phyloP scores from a whole-genome alignment of 37 sponge, comb jelly and placozoan species.

The Chondrosia reniformis region DNA sequence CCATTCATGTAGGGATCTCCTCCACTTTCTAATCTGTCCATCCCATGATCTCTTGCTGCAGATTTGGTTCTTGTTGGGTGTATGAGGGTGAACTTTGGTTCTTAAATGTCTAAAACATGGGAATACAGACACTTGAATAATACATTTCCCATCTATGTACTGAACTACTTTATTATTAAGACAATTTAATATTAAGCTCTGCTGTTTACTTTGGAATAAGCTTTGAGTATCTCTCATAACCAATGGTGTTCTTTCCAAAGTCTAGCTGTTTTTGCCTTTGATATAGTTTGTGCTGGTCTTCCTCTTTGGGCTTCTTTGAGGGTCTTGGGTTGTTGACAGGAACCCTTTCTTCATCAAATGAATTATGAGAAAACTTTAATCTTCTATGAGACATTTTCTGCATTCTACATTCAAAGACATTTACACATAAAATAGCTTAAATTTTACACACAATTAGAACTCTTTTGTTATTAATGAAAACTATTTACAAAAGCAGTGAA shows the following conservation, averaged over 20 bases:
- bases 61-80: constrained; percentile 76
- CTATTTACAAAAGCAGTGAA: too few relatives aligned
- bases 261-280: constrained; percentile 91
- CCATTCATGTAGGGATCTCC: constrained; percentile 64
- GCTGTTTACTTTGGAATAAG: constrained; percentile 70
- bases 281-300: constrained; percentile 47
- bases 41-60: constrained; percentile 86
- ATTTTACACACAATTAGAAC: too few relatives aligned
- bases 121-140: background rate
- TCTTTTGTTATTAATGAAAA: too few relatives aligned
- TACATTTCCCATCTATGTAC: background rate
- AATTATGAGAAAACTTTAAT: background rate
- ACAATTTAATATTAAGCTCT: too few relatives aligned
- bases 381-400: constrained; percentile 12
- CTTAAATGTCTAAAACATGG: constrained; percentile 13
- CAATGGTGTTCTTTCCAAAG: constrained; percentile 89
- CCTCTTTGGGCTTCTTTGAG: background rate
- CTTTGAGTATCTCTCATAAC: constrained; percentile 71
- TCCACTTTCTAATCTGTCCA: constrained; percentile 78
- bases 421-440: too few relatives aligned
- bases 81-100: constrained; percentile 46
- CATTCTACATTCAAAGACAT: too few relatives aligned
- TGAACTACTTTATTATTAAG: too few relatives aligned
- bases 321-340: background rate
- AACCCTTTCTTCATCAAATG: background rate